Base-by-base conservation (phyloP, 2,797 vertebrate genomes). In the Sebastes iracundus region DNA sequence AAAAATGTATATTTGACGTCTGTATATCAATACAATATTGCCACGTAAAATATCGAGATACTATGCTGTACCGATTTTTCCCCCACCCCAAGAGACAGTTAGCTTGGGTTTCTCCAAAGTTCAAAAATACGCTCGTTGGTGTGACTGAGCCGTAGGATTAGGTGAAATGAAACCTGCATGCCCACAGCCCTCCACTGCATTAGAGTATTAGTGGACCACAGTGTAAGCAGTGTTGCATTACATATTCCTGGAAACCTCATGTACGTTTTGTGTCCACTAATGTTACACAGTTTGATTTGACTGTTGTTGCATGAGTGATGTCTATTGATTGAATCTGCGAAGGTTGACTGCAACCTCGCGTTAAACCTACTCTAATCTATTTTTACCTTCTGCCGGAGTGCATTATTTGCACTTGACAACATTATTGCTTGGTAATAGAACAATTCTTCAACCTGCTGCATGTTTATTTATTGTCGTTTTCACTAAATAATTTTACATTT, bases 201-300 rank as follows among this genome's bases (percentile, higher is more conserved):
- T 25, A 52, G 12, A 55, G 35, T 71, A 56, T 74, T 59, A 74
- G 38, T 23, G 46, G 53, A 35, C 71, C 42, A 20, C 68, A 76
- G 28, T 23, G 25, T 14, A 25, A 60, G 64, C 18, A 33, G 63
- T 30, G 35, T 63, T 52, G 23, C 25, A 66, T 74, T 66, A 74
- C 60, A 71, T 13, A 64, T 68, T 59, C 49, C 79, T 82, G 72
- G 75, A 84, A 81, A 72, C 25, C 14, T 18, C 9, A 22, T 52
- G 38, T 76, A 71, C 18, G 7, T 33, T 42, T 35, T 27, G 30
- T 60, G 58, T 71, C 64, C 65, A 30, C 65, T 73, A 58, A 65
- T 66, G 59, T 76, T 73, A 55, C 56, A 79, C 55, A 56, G 32
- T 79, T 81, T 58, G 32, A 65, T 76, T 77, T 80, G 82, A 79